A percentile compares a stretch with the other conserved stretches of the same genome.
These are phyloP conservation scores for Andrena bicolor DNA, from an alignment of 2,888 invertebrate genomes.

Conservation along the genomic window DNA sequence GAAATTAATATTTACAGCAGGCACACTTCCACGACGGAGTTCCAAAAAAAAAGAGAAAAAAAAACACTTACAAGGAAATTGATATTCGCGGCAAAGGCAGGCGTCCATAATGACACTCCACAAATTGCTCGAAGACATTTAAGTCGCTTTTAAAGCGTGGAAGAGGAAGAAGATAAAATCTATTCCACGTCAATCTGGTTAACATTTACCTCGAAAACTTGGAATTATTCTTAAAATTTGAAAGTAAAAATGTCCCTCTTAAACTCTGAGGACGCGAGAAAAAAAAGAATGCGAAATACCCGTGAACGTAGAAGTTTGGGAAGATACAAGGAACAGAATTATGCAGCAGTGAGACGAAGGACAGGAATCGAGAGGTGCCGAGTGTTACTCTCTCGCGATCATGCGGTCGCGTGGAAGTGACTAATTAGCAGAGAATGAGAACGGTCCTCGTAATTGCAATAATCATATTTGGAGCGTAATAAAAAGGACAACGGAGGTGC, in stretches of 20 bases:
- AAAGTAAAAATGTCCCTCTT: too few species aligned
- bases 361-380: background rate
- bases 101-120: background rate
- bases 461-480: slow-evolving; percentile 40
- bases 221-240: too few species aligned
- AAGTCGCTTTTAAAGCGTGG: too few species aligned
- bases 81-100: background rate
- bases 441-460: slow-evolving; percentile 30
- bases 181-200: too few species aligned
- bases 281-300: too few species aligned
- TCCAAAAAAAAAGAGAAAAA: background rate
- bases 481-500: slow-evolving; percentile 23
- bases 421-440: slow-evolving; percentile 37
- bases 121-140: too few species aligned
- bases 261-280: too few species aligned
- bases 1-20: slow-evolving; percentile 14
- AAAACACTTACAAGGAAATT: background rate
- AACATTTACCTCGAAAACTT: too few species aligned
- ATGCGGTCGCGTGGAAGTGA: background rate
- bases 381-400: background rate
- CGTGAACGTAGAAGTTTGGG: too few species aligned
- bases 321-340: too few species aligned
- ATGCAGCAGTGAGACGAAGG: background rate
- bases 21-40: too few species aligned
- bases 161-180: too few species aligned